Evolutionary conservation across 1,140 invertebrate genomes (phyloP), one percentile per base, ranked within the genome.

Genomic region (Danaus melanippus): DNA sequence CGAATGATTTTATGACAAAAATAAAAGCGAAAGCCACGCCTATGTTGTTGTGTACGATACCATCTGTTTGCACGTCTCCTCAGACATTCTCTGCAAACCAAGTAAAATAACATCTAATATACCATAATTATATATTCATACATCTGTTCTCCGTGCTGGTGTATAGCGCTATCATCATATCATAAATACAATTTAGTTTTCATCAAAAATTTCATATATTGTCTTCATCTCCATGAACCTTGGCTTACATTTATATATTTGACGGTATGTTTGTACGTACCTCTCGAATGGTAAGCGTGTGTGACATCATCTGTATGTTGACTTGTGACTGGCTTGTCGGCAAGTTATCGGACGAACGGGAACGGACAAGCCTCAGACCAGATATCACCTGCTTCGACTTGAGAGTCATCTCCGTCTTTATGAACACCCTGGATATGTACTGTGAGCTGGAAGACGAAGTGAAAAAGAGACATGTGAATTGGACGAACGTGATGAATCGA

Each of bases 261-360:
- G 8, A 9, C 0, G 10, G 15, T 46, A 32, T 49, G 15, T 8
- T 7, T n/a, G n/a, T 15, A 39, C 78, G 88, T 89, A 97, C 95
- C 94, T 97, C 95, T 89, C 94, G 89, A 70, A 96, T 96, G 59
- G 94, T 96, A 58, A 97, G 90, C 43, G 95, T 97, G 74, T 96
- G 94, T 11, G 95, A 96, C 90, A 95, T 93, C 94, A 96, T 96
- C 86, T 96, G 94, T 60, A 97, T 96, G 87, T 96, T 95, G 84
- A 94, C 92, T 89, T 97, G 95, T 47, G 94, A 95, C 79, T 96
- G 94, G 87, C 94, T 95, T 71, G 94, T 95, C 53, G 95, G 94
- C 64, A 97, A 86, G 88, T 96, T 96, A 84, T 97, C 95, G 46
- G 92, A 93, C 15, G 95, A 96, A 67, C 93, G 89, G 47, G 94